A percentile compares a stretch with the other conserved stretches of the same genome.
phyloP scores from a whole-genome alignment of 2,797 vertebrate species.

The Peromyscus attwateri region DNA sequence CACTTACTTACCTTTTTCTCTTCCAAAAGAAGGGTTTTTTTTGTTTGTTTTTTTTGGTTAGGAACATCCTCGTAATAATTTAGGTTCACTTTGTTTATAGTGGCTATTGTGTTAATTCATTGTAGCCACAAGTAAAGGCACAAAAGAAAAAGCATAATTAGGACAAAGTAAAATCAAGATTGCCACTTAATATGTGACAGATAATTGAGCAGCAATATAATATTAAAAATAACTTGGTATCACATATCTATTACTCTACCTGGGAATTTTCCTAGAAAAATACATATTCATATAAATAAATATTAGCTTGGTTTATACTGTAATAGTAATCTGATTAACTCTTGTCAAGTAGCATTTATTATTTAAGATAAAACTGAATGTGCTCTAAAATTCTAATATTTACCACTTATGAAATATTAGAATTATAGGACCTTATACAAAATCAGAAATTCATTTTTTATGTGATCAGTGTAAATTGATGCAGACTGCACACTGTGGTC shows the following conservation, averaged over 20 bases:
- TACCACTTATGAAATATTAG: conserved; percentile 59
- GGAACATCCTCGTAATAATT: conserved; percentile 7
- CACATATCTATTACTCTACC: neutral
- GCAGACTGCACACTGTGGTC: conserved; percentile 86
- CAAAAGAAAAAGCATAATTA: neutral
- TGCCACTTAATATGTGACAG: conserved; percentile 12
- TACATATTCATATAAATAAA: conserved; percentile 21
- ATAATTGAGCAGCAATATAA: conserved; percentile 49
- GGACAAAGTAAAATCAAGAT: conserved; percentile 53
- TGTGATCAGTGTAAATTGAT: conserved; percentile 71
- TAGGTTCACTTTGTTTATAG: conserved; percentile 47
- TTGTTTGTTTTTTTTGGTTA: neutral
- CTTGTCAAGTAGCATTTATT: conserved; percentile 76
- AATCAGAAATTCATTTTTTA: conserved; percentile 44
- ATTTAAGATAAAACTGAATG: conserved; percentile 65
- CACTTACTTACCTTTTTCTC: conserved; percentile 22
- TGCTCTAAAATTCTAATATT: conserved; percentile 66
- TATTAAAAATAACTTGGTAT: conserved; percentile 40
- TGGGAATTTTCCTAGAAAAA: conserved; percentile 64
- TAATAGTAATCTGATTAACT: conserved; percentile 45
- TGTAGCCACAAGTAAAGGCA: neutral
- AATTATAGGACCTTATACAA: conserved; percentile 72
- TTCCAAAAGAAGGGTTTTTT: neutral
- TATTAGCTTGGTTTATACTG: conserved; percentile 39
- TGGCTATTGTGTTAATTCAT: conserved; percentile 45